Percentiles rank a stretch among this genome's conserved stretches.
Conservation (phyloP, 1,140 invertebrate genomes). For the Nephila pilipes region DNA sequence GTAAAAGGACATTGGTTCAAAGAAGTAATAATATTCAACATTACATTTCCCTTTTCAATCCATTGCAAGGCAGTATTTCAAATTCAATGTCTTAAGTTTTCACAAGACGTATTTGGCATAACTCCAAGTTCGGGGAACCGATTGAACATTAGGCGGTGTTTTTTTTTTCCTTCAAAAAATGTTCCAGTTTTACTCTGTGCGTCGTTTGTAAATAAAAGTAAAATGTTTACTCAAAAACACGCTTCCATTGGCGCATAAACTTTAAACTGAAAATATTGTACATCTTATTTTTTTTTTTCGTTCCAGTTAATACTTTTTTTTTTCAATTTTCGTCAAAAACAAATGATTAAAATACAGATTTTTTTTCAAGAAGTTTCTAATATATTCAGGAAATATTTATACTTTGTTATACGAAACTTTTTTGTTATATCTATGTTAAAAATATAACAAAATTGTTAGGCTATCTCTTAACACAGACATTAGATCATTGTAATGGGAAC, state of each 20-base stretch:
- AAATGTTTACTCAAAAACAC: conserved; percentile 5
- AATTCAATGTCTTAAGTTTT: not conserved
- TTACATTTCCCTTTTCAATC: not conserved
- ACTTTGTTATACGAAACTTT: too few species aligned
- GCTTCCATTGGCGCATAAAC: conserved; percentile 18
- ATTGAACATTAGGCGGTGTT: not conserved
- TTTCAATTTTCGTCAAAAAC: too few species aligned
- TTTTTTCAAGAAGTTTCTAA: too few species aligned
- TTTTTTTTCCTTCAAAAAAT: not conserved
- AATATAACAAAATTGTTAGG: too few species aligned
- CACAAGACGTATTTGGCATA: not conserved
- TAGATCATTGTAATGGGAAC: too few species aligned
- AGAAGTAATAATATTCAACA: not conserved
- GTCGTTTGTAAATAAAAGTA: not conserved
- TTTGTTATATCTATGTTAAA: too few species aligned
- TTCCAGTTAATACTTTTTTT: not conserved
- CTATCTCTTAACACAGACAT: too few species aligned
- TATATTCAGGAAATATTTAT: too few species aligned
- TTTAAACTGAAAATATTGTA: not conserved
- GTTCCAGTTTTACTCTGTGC: not conserved
- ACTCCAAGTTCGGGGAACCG: not conserved
- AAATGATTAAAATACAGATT: too few species aligned
- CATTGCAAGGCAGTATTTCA: conserved; percentile 9
- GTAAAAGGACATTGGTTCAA: not conserved
- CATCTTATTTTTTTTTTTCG: not conserved